Evolutionary conservation across 2,113 vertebrate genomes (phyloP), one percentile per base, ranked within the genome.

Genomic region (Pavo muticus): DNA sequence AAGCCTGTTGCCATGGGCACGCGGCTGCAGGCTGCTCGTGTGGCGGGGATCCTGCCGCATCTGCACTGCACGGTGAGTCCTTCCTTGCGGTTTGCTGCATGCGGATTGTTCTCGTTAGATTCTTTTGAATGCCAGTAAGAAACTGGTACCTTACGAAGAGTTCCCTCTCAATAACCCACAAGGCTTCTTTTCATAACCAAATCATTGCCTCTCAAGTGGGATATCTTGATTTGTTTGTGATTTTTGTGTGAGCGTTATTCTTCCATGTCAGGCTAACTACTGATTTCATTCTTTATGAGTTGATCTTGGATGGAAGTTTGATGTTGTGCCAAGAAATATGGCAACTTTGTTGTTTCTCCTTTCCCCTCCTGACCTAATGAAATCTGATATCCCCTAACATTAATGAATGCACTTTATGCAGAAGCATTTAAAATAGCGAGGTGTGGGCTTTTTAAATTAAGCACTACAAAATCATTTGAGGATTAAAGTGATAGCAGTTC

Each of bases 1-100:
- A 42, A 65, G 69, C 60, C 54, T 78, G 96, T 97, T 97, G 93
- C 97, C 92, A 97, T 94, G 94, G 94, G 37, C 95, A 92, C 95
- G 10, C 17, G 72, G 89, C 63, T n/a, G 71, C 56, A 23, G 64
- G 83, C 83, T 80, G 93, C 52, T 57, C 25, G 52, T 67, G 83
- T 10, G 74, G 67, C 93, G 60, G 59, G 21, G 54, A 93, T 67
- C 90, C 56, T 93, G 84, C 88, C 79, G 72, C 84, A 93, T 90
- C 82, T 90, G 87, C 93, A 82, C 79, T 39, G 82, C 64, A 63
- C 24, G 91, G 93, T 96, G 94, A 97, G 96, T 95, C 68, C 69
- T 85, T 79, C 83, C 76, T 91, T 85, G 54, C n/a, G 1, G 73
- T 91, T 94, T 74, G 91, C 74, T 88, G 13, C 80, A 32, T 8